These are phyloP conservation scores for Sarcophaga carnaria DNA, from an alignment of 2,888 invertebrate species.

Conservation along the genomic window DNA sequence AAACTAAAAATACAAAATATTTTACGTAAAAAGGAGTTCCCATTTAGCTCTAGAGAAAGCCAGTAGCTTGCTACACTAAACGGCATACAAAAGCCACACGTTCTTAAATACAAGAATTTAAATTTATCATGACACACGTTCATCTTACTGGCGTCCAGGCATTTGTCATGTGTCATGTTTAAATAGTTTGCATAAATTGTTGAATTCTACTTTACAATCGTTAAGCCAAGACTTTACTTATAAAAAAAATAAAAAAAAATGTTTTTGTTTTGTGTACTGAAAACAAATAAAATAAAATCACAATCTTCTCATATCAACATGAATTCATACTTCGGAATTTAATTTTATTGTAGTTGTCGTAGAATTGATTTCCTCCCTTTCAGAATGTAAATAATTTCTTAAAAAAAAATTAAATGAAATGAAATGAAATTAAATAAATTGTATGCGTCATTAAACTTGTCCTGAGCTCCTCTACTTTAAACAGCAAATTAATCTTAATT, in stretches of 20 bases:
- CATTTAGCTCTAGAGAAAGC: no score
- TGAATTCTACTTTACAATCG: not conserved
- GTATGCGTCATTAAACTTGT: constrained; percentile 59
- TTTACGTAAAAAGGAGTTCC: no score
- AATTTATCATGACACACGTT: not conserved
- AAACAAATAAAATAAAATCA: constrained; percentile 15
- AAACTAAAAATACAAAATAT: not conserved
- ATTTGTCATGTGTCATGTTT: not conserved
- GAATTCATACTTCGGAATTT: constrained; percentile 38
- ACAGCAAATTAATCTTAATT: not conserved
- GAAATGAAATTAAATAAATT: constrained; percentile 25
- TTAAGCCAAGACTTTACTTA: not conserved
- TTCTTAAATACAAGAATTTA: not conserved
- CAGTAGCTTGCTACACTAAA: no score
- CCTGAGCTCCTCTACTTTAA: not conserved
- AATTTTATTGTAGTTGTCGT: not conserved
- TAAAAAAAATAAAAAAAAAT: not conserved
- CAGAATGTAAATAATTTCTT: not conserved
- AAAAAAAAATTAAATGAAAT: not conserved
- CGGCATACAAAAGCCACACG: no score
- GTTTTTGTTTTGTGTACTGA: not conserved
- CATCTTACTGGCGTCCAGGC: not conserved
- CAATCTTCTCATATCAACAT: constrained; percentile 27
- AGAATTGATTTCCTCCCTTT: not conserved
- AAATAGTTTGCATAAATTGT: not conserved